Evolutionary conservation across 1,140 invertebrate genomes (phyloP).

Genomic region (Habropoda laboriosa): DNA sequence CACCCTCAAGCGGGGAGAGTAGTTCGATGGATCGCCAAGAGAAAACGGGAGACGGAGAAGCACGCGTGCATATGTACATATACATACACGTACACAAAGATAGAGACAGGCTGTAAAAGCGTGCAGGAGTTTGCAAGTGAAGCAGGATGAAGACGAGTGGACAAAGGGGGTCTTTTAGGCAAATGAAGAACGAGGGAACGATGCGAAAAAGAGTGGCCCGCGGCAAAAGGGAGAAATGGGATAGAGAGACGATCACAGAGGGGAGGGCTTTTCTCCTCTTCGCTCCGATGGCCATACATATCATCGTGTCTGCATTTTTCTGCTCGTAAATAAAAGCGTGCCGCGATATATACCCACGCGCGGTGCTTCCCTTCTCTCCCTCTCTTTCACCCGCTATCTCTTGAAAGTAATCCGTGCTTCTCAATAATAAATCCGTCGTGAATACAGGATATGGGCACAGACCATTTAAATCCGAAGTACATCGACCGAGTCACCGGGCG

Average conservation of each 20-base stretch:
- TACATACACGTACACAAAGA: neutral
- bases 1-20: neutral
- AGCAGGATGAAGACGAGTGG: slow-evolving; percentile 65
- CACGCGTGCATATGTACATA: neutral
- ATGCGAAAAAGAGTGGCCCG: slow-evolving; percentile 48
- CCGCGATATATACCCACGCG: slow-evolving; percentile 27
- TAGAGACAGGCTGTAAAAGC: neutral
- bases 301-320: slow-evolving; percentile 61
- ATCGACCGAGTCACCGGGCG: slow-evolving; percentile 35
- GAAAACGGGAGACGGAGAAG: slow-evolving; percentile 6
- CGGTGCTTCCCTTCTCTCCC: neutral
- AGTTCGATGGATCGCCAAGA: neutral
- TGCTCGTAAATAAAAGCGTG: slow-evolving; percentile 66
- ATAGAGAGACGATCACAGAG: slow-evolving; percentile 53
- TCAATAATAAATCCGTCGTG: slow-evolving; percentile 60
- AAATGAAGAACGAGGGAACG: slow-evolving; percentile 68
- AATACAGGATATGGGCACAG: slow-evolving; percentile 38
- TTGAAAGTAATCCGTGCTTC: slow-evolving; percentile 59
- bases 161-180: slow-evolving; percentile 70
- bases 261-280: neutral
- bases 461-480: slow-evolving; percentile 52
- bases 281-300: slow-evolving; percentile 52
- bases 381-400: slow-evolving; percentile 34
- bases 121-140: slow-evolving; percentile 51
- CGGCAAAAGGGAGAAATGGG: slow-evolving; percentile 67